A percentile compares a stretch with the other conserved stretches of the same genome.
These are phyloP conservation scores for Drosophila hamatofila DNA, from an alignment of 2,888 invertebrate species.

Conservation along the genomic window DNA sequence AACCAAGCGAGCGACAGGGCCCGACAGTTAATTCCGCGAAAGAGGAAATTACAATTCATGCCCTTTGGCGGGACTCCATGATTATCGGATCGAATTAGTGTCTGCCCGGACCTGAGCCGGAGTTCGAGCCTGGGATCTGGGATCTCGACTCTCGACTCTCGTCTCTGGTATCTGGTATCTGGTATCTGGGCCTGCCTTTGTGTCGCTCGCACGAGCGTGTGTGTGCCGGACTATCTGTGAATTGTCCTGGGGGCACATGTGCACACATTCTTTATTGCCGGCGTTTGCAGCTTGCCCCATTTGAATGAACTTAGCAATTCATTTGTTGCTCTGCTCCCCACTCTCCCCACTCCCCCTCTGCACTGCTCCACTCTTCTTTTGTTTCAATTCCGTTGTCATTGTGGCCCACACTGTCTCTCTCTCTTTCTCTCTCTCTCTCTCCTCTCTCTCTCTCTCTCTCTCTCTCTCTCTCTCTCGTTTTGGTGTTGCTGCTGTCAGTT, in stretches of 20 bases:
- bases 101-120: conserved; percentile 69
- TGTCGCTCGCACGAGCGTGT: conserved; percentile 31
- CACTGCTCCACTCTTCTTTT: conserved; percentile 34
- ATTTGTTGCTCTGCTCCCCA: conserved; percentile 45
- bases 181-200: conserved; percentile 27
- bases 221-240: conserved; percentile 55
- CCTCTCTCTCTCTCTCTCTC: background rate
- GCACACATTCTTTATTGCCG: conserved; percentile 69
- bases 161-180: background rate
- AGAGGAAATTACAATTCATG: conserved; percentile 85
- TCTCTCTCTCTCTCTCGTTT: background rate
- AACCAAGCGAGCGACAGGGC: conserved; percentile 63
- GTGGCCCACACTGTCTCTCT: conserved; percentile 3
- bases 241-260: conserved; percentile 59
- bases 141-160: background rate
- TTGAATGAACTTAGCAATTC: conserved; percentile 75
- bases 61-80: conserved; percentile 84
- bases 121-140: conserved; percentile 15
- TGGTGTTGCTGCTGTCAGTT: conserved; percentile 58
- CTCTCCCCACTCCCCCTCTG: background rate
- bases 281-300: conserved; percentile 60
- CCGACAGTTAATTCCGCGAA: conserved; percentile 85
- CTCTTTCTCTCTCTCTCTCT: background rate
- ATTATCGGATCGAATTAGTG: conserved; percentile 85
- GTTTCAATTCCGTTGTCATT: conserved; percentile 31